Percentiles rank a stretch among this genome's conserved stretches.
Evolutionary conservation across 2,888 invertebrate genomes (phyloP).

Genomic region (Meghimatium bilineatum): DNA sequence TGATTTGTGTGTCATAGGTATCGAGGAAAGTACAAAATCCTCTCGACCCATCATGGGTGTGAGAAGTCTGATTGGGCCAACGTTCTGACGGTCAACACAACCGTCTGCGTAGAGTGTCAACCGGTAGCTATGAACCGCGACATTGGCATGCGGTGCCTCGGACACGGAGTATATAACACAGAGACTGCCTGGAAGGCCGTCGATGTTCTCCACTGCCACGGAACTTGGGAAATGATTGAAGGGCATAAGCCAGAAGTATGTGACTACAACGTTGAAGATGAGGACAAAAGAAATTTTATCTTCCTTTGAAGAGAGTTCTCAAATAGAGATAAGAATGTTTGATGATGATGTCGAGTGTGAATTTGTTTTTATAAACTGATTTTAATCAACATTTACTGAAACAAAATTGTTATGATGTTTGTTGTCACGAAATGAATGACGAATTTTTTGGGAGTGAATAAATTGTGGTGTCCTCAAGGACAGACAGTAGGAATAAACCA

Average conservation of each 20-base stretch:
- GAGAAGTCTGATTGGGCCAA: conserved; percentile 80
- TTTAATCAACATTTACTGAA: no score
- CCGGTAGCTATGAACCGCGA: conserved; percentile 87
- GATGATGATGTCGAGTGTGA: no score
- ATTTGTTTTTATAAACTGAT: no score
- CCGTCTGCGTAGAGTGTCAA: conserved; percentile 89
- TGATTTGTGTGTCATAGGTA: conserved; percentile 81
- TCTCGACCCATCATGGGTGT: conserved; percentile 73
- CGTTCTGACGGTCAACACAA: conserved; percentile 80
- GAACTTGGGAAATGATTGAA: conserved; percentile 86
- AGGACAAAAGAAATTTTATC: conserved; percentile 69
- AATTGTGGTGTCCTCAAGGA: no score
- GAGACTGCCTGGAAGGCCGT: conserved; percentile 79
- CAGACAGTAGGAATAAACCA: no score
- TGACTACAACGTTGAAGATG: conserved; percentile 62
- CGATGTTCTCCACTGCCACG: conserved; percentile 90
- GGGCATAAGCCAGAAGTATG: conserved; percentile 74
- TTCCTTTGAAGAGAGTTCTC: conserved; percentile 68
- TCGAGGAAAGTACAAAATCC: conserved; percentile 89
- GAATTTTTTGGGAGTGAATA: no score
- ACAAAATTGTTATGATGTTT: no score
- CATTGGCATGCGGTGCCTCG: conserved; percentile 86
- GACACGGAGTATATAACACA: conserved; percentile 85
- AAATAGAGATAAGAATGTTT: background rate
- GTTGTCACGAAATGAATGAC: no score